These are phyloP conservation scores for Solen grandis DNA, from an alignment of 1,140 invertebrate genomes.

Conservation along the genomic window DNA sequence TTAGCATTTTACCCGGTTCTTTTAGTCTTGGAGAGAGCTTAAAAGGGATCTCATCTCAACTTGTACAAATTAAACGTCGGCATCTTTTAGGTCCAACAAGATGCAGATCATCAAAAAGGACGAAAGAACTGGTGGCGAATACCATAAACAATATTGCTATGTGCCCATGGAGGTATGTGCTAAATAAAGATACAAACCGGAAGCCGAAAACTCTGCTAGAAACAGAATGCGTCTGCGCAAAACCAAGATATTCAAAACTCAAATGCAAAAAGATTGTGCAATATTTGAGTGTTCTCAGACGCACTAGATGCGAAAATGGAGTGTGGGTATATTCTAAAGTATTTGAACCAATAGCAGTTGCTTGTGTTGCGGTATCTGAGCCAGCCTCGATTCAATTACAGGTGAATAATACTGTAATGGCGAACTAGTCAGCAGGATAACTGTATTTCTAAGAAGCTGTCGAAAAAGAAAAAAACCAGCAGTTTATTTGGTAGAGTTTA, in stretches of 20 bases:
- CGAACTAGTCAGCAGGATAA: neutral
- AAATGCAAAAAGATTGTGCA: conserved; percentile 2
- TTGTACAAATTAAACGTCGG: too few relatives aligned
- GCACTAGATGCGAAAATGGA: neutral
- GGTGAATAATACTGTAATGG: neutral
- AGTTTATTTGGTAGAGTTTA: too few relatives aligned
- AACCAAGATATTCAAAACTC: neutral
- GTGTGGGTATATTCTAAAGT: neutral
- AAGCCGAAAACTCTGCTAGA: conserved; percentile 7
- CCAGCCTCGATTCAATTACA: neutral
- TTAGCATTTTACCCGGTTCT: conserved; percentile 8
- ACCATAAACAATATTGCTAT: neutral
- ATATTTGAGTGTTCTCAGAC: conserved; percentile 7
- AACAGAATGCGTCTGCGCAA: conserved; percentile 10
- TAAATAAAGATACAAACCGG: conserved; percentile 7
- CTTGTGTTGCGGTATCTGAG: neutral
- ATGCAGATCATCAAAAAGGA: neutral
- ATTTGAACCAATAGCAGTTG: conserved; percentile 3
- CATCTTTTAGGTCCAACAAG: neutral
- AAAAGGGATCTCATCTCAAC: too few relatives aligned
- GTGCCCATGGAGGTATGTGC: conserved; percentile 18
- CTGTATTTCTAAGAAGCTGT: too few relatives aligned
- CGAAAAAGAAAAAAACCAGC: too few relatives aligned
- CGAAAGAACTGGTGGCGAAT: neutral
- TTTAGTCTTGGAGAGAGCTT: too few relatives aligned